Percentiles rank a stretch among this genome's conserved stretches.
These are phyloP conservation scores for Trididemnum nubilum DNA, from an alignment of 23 tunicate genomes.

Conservation along the genomic window DNA sequence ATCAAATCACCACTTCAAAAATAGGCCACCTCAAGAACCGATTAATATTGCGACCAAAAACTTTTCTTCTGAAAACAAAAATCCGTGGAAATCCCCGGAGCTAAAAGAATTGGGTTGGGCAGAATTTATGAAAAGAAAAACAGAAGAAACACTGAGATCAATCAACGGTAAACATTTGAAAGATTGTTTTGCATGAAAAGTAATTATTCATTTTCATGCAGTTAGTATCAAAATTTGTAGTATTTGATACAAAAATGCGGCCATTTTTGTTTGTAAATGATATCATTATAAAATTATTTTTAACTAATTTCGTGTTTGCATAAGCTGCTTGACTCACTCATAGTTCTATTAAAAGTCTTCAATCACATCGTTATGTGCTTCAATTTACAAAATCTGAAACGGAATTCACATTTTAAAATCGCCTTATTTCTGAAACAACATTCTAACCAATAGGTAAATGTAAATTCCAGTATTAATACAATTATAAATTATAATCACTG, in stretches of 20 bases:
- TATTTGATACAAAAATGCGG: no score
- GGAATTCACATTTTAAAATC: no score
- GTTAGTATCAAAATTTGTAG: no score
- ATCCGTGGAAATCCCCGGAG: slow-evolving; percentile 18
- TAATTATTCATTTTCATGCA: not conserved
- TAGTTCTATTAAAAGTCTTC: no score
- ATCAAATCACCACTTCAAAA: not conserved
- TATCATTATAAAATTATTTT: no score
- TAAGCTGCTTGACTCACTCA: no score
- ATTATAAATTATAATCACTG: not conserved
- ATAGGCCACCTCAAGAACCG: not conserved
- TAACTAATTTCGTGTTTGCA: no score
- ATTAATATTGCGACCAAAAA: not conserved
- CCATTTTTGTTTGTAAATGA: no score
- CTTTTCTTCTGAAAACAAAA: not conserved
- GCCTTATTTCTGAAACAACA: no score
- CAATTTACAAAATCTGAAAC: no score
- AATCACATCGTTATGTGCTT: no score
- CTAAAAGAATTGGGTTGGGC: slow-evolving; percentile 23
- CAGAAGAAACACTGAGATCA: slow-evolving; percentile 24
- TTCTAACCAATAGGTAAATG: not conserved
- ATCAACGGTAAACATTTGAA: not conserved
- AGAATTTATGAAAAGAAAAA: slow-evolving; percentile 24
- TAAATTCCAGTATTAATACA: not conserved
- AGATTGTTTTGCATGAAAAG: not conserved